Conservation (phyloP, 2,888 invertebrate genomes). For the Amphimallon solstitiale region DNA sequence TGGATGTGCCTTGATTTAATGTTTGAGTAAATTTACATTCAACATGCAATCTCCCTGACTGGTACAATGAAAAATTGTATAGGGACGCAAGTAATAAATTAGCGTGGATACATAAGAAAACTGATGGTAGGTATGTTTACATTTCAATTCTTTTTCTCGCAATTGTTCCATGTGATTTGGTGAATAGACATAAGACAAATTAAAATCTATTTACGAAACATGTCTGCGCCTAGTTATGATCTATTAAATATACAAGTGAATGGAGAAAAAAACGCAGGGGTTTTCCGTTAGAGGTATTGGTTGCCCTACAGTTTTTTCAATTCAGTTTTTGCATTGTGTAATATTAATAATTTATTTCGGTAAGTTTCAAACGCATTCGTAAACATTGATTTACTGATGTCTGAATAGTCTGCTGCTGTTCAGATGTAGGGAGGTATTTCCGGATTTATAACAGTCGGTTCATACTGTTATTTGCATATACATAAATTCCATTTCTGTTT, state of each 20-base stretch:
- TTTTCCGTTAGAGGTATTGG: no score
- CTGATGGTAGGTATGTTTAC: no score
- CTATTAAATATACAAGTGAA: no score
- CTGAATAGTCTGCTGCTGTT: no score
- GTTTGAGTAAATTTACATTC: conserved; percentile 9
- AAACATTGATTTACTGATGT: conserved; percentile 14
- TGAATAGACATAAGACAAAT: no score
- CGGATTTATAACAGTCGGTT: conserved; percentile 12
- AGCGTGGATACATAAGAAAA: neutral
- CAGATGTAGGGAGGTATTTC: conserved; percentile 5
- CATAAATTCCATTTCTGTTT: neutral
- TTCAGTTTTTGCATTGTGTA: neutral
- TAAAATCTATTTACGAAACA: no score
- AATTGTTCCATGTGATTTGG: no score
- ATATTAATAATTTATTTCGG: neutral
- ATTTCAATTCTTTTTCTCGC: no score
- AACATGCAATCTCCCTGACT: conserved; percentile 30
- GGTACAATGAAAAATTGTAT: conserved; percentile 13
- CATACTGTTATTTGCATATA: neutral
- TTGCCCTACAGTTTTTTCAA: no score
- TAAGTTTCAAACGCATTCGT: conserved; percentile 1
- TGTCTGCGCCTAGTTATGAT: no score
- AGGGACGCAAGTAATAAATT: conserved; percentile 9
- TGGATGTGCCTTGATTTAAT: conserved; percentile 1
- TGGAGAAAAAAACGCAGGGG: no score